These are phyloP conservation scores for Myripristis murdjan DNA, from an alignment of 2,797 vertebrate genomes.

Conservation along the genomic window DNA sequence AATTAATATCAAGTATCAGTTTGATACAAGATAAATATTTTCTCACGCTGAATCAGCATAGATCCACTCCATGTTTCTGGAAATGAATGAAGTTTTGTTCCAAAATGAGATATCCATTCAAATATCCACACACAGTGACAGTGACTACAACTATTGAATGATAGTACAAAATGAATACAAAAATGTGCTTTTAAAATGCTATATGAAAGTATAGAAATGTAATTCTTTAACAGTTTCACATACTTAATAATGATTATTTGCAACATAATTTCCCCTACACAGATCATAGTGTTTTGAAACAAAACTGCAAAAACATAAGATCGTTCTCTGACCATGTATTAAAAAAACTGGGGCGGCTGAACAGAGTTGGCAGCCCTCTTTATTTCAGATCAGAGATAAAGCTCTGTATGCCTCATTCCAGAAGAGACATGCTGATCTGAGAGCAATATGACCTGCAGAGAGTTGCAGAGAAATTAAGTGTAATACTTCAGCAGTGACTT, in stretches of 20 bases:
- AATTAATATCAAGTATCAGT: slow-evolving; percentile 77
- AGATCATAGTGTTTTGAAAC: neutral
- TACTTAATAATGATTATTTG: neutral
- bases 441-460: neutral
- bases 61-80: slow-evolving; percentile 39
- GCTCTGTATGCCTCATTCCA: neutral
- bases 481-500: neutral
- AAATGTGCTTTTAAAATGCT: neutral
- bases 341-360: slow-evolving; percentile 2
- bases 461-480: neutral
- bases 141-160: neutral
- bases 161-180: slow-evolving; percentile 31
- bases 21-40: slow-evolving; percentile 77
- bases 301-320: slow-evolving; percentile 19
- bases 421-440: neutral
- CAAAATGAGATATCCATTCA: slow-evolving; percentile 31
- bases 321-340: slow-evolving; percentile 1
- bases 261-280: neutral
- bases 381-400: slow-evolving; percentile 28
- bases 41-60: slow-evolving; percentile 56
- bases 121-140: neutral
- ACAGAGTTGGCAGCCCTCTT: slow-evolving; percentile 17
- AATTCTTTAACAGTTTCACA: neutral
- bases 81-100: slow-evolving; percentile 54
- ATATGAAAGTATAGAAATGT: no score